phyloP scores from a whole-genome alignment of 2,888 invertebrate species.

The Heteromyza rotundicornis region DNA sequence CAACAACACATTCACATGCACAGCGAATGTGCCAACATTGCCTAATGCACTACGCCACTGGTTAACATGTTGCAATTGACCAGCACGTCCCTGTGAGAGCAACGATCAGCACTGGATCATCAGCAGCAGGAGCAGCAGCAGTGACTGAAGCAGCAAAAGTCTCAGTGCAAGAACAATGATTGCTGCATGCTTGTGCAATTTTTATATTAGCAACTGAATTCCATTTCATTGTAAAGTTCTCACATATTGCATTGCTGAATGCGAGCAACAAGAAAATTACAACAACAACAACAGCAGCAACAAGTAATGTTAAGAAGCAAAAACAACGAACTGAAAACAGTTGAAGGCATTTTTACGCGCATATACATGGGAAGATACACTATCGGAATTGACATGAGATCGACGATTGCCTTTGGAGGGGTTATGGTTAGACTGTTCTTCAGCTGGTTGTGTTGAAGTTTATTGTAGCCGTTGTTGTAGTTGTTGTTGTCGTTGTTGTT shows the following conservation, averaged over 20 bases:
- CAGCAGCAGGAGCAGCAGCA: not conserved
- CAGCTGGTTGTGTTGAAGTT: not conserved
- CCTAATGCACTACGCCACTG: conserved; percentile 9
- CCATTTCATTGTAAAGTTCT: conserved; percentile 52
- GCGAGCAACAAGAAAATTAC: conserved; percentile 6
- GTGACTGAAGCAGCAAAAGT: not conserved
- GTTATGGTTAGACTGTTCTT: not conserved
- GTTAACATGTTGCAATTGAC: not conserved
- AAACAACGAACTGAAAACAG: not conserved
- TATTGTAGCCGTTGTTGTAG: not conserved
- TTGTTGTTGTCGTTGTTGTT: not conserved
- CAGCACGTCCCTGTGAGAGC: not conserved
- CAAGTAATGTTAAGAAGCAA: not conserved
- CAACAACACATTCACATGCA: no score
- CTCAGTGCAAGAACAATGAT: not conserved
- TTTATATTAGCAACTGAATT: conserved; percentile 39
- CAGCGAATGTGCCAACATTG: conserved; percentile 27
- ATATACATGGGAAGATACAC: not conserved
- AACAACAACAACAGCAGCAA: conserved; percentile 24
- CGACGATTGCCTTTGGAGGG: not conserved
- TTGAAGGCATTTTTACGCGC: not conserved
- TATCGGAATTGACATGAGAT: conserved; percentile 2
- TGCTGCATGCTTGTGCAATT: conserved; percentile 35
- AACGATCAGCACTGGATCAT: no score
- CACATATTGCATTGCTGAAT: conserved; percentile 34